Conservation (phyloP, 2,113 vertebrate genomes). For the Physeter macrocephalus region DNA sequence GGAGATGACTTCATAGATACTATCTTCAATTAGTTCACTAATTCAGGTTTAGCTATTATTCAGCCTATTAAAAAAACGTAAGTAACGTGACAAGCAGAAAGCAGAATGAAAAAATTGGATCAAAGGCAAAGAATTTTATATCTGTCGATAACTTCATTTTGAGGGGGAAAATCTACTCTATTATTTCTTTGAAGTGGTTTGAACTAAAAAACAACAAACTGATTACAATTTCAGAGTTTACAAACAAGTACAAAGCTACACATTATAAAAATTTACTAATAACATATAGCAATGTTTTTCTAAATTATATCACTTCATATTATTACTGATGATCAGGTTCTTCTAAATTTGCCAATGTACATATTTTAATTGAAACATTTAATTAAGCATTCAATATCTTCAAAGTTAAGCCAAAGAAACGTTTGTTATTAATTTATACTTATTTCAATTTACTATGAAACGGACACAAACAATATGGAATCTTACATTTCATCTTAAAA, state of each 20-base stretch:
- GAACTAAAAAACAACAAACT: slow-evolving; percentile 44
- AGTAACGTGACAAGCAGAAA: slow-evolving; percentile 12
- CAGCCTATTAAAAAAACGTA: neutral
- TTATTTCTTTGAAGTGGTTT: slow-evolving; percentile 11
- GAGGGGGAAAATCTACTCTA: neutral
- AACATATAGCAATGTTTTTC: neutral
- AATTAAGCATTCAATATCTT: neutral
- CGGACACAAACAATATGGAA: neutral
- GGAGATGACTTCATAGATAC: neutral
- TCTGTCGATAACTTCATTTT: slow-evolving; percentile 20
- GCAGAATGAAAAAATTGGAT: slow-evolving; percentile 17
- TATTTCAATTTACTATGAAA: slow-evolving; percentile 46
- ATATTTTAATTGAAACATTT: slow-evolving; percentile 38
- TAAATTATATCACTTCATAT: slow-evolving; percentile 10
- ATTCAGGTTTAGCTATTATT: neutral
- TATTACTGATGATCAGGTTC: neutral
- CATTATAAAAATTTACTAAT: slow-evolving; percentile 20
- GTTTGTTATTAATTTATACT: neutral
- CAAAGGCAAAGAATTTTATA: slow-evolving; percentile 11
- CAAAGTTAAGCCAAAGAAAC: slow-evolving; percentile 29
- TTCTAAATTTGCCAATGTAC: neutral
- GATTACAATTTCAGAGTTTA: slow-evolving; percentile 9
- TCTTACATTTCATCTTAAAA: slow-evolving; percentile 2
- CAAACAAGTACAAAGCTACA: slow-evolving; percentile 34
- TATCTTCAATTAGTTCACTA: neutral